Conservation (phyloP, 2,888 invertebrate genomes). For the Linnaemya vulpina region DNA sequence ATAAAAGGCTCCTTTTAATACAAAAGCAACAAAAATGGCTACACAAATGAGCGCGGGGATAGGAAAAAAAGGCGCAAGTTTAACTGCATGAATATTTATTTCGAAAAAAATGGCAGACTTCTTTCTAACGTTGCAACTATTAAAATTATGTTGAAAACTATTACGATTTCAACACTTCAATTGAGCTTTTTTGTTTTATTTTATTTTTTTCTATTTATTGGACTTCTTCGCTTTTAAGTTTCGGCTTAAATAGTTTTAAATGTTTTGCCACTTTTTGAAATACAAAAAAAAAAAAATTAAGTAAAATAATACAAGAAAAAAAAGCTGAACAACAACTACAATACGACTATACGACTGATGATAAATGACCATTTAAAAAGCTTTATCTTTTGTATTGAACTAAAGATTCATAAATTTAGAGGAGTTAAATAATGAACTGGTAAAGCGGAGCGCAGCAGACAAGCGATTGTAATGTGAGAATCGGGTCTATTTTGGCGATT, state of each 20-base stretch:
- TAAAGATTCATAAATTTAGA: slow-evolving; percentile 67
- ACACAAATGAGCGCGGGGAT: slow-evolving; percentile 9
- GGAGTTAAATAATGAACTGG: slow-evolving; percentile 51
- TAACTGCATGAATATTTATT: slow-evolving; percentile 9
- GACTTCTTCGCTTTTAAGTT: slow-evolving; percentile 34
- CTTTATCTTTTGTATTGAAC: slow-evolving; percentile 58
- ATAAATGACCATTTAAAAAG: slow-evolving; percentile 72
- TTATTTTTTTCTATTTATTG: too few species aligned
- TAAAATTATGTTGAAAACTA: slow-evolving; percentile 20
- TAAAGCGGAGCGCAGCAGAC: slow-evolving; percentile 2
- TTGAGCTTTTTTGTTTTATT: slow-evolving; percentile 52
- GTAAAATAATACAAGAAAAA: not conserved
- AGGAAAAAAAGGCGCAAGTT: not conserved
- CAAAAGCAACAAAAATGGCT: slow-evolving; percentile 30
- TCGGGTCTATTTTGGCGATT: slow-evolving; percentile 42
- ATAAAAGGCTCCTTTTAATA: not conserved
- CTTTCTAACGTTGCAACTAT: slow-evolving; percentile 32
- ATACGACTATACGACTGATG: slow-evolving; percentile 53
- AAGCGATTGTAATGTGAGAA: slow-evolving; percentile 53
- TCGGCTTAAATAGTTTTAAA: slow-evolving; percentile 44
- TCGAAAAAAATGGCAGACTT: not conserved
- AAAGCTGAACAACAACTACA: slow-evolving; percentile 8
- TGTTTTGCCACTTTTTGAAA: slow-evolving; percentile 57
- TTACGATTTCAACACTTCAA: slow-evolving; percentile 71
- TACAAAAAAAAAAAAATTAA: not conserved